Base-by-base conservation (phyloP, 2,113 vertebrate genomes). In the Neogale vison region DNA sequence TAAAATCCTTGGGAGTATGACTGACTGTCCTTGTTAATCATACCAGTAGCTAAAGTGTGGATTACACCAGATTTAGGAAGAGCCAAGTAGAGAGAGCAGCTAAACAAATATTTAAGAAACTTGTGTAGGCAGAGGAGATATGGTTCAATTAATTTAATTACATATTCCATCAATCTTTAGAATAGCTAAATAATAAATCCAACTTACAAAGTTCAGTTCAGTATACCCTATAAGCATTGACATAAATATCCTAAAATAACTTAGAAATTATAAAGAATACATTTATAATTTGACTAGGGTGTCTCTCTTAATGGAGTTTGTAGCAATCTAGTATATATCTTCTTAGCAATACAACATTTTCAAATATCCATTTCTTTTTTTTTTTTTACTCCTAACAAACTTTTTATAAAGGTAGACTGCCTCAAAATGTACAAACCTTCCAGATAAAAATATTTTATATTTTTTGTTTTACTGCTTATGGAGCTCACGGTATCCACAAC, bases 401-500 rank as follows among this genome's bases (percentile, higher is more conserved):
- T 93, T 67, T 24, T 39, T 14, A 7, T 87, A 47, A 93, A 77
- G 11, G 3, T 52, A 81, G 10, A 29, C 69, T 34, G 5, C 39
- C 45, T 84, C 18, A 57, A 39, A 77, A 83, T 17, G 0, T 65
- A 61, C 11, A n/a, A 17, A 42, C 15, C 76, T 71, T 4, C 47
- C 77, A 42, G 55, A 71, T 50, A 29, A 79, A 86, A 76, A 26
- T 63, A 31, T 26, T 76, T 23, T 21, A 13, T 50, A 34, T 80
- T 55, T 31, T 76, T 23, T 21, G 13, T 57, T 36, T 80, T 55
- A 18, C 12, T 50, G 0, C 71, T 92, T 74, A 26, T 50, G 39
- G 23, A 90, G 21, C 18, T 61, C 26, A 77, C 0, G 0, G 11
- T 8, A n/a, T 18, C 11, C 2, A 21, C 36, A 39, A 21, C 11